Evolutionary conservation across 1,140 invertebrate genomes (phyloP), one percentile per base, ranked within the genome.

Genomic region (Ephestia elutella): DNA sequence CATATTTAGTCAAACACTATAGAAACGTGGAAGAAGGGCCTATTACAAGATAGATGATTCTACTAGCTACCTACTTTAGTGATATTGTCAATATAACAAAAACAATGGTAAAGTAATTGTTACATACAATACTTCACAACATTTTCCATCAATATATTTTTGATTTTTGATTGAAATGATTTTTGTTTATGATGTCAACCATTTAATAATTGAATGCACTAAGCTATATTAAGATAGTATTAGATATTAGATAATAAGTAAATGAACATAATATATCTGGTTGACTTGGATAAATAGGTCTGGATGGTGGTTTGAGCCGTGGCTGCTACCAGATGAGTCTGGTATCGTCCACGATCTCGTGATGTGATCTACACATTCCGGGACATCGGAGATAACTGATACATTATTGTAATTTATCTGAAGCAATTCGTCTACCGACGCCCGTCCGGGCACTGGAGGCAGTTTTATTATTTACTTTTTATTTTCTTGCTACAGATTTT

Each of bases 401-500:
- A 78, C 78, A 76, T 72, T 60, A 59, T 66, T 64, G 70, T 79
- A 75, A 75, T 79, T 81, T 79, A 81, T 81, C 65, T 74, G 68
- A 63, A 61, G 68, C 71, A 72, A 81, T 78, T 71, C 66, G 69
- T 79, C 76, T 75, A 62, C 68, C 60, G 57, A 58, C 53, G 50
- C 66, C 66, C 66, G 67, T 59, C 59, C 13, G 18, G 11, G 48
- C 48, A 18, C 18, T 25, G 55, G 38, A 44, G 4, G 25, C 25
- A 28, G 1, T 32, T 25, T 25, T 3, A 32, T 32, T 7, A 32
- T 32, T 4, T 32, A 32, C 30, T 32, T 15, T 44, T 44, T 15
- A 15, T 44, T 2, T 44, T 4, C 15, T 15, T 35, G 32, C 9
- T 11, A 10, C 9, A n/a, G n/a, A n/a, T 35, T 35, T 5, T 35